phyloP scores from a whole-genome alignment of 2,113 vertebrate genomes.

The Ceratotherium simum region DNA sequence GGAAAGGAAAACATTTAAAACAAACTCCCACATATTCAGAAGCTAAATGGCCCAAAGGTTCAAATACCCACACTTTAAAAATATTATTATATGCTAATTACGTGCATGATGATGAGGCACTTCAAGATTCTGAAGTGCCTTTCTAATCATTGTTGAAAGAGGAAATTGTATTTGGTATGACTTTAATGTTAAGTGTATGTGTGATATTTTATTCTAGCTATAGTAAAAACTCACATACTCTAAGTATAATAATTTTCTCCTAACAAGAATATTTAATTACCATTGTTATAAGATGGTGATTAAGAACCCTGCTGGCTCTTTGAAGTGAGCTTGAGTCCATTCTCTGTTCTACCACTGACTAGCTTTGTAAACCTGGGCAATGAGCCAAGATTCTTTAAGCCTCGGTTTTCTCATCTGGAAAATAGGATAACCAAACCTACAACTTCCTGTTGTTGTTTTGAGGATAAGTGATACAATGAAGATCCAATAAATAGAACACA shows the following conservation, averaged over 20 bases:
- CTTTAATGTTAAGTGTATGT: slow-evolving; percentile 26
- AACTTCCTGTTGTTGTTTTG: not conserved
- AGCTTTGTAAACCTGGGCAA: not conserved
- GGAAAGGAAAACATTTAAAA: slow-evolving; percentile 45
- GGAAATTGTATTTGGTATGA: slow-evolving; percentile 32
- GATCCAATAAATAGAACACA: not conserved
- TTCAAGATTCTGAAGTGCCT: slow-evolving; percentile 45
- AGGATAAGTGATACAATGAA: not conserved
- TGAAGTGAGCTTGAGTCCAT: not conserved
- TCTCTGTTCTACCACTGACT: not conserved
- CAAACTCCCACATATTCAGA: slow-evolving; percentile 22
- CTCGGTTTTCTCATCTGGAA: not conserved
- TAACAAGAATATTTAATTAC: slow-evolving; percentile 28
- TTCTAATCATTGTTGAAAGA: slow-evolving; percentile 38
- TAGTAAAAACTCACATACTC: slow-evolving; percentile 23
- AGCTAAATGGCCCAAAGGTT: slow-evolving; percentile 11
- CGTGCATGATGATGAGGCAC: not conserved
- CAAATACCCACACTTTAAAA: not conserved
- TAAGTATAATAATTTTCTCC: slow-evolving; percentile 34
- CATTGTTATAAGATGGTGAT: not conserved
- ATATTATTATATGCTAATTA: slow-evolving; percentile 60
- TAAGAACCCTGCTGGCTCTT: not conserved
- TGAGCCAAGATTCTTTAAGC: not conserved
- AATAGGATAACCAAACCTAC: not conserved
- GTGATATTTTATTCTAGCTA: not conserved